Percentiles rank a stretch among this genome's conserved stretches.
phyloP scores from a whole-genome alignment of 2,797 vertebrate species.

The Artibeus jamaicensis region DNA sequence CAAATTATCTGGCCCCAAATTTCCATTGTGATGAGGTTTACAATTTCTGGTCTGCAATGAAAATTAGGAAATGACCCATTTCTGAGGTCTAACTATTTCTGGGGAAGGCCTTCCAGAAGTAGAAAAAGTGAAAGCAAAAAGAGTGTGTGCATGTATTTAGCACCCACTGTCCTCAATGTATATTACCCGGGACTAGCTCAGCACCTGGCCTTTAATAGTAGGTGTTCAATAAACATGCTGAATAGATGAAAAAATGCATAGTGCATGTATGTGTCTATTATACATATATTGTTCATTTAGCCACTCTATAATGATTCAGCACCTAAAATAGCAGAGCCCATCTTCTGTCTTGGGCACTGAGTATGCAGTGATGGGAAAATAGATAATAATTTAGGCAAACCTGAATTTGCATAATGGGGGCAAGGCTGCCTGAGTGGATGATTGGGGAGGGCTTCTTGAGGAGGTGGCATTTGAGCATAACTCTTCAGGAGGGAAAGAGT shows the following conservation, averaged over 20 bases:
- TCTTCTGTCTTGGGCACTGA: background rate
- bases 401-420: background rate
- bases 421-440: fast-evolving
- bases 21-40: background rate
- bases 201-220: background rate
- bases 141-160: background rate
- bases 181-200: background rate
- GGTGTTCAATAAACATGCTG: background rate
- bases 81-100: background rate
- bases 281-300: background rate
- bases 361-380: background rate
- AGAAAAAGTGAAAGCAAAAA: background rate
- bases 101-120: background rate
- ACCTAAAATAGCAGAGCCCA: background rate
- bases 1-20: background rate
- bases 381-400: background rate
- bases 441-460: background rate
- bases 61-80: background rate
- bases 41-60: background rate
- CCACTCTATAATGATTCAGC: background rate
- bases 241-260: background rate
- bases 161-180: background rate
- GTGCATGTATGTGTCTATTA: background rate
- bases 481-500: background rate
- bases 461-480: background rate